Evolutionary conservation across 2,797 vertebrate species (phyloP), one percentile per base, ranked within the genome.

Genomic region (Aplochiton taeniatus): DNA sequence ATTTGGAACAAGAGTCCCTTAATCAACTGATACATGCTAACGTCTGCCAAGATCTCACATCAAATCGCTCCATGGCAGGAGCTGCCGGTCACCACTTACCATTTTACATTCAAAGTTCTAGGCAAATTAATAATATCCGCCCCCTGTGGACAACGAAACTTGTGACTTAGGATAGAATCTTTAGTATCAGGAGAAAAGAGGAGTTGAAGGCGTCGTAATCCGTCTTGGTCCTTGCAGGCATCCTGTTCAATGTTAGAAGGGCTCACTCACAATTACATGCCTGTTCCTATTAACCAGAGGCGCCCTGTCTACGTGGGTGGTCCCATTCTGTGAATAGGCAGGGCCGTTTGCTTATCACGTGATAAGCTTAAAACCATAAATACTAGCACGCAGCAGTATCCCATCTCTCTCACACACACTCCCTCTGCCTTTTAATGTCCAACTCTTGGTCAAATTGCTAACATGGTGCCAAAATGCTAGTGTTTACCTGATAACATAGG

Each of bases 251-350:
- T 83, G 89, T 90, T 83, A 87, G 85, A 89, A 91, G 86, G 82
- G 81, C 87, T 93, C 89, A 11, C 75, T 63, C 74, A 90, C 93
- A 92, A 93, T 94, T 93, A 91, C 93, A 87, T 85, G 92, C 89
- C 90, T 94, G 93, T 91, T 94, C 86, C 89, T 93, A 91, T 93
- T 92, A 93, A 92, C 91, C 89, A 90, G 88, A 85, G 90, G 89
- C 92, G 92, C 92, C 90, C 87, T 88, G 88, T 89, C 91, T 85
- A 87, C 82, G 88, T 95, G 94, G 94, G 94, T 95, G 94, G 94
- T 94, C 94, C 88, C 83, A 77, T 83, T 89, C 14, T 58, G 90
- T 89, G 85, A 91, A 90, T 86, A 92, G 89, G 89, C 92, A 92
- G 93, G 91, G 92, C 91, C 88, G 88, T 88, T 91, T 90, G 88